phyloP scores from a whole-genome alignment of 2,113 vertebrate species.

The Nipponia nippon region DNA sequence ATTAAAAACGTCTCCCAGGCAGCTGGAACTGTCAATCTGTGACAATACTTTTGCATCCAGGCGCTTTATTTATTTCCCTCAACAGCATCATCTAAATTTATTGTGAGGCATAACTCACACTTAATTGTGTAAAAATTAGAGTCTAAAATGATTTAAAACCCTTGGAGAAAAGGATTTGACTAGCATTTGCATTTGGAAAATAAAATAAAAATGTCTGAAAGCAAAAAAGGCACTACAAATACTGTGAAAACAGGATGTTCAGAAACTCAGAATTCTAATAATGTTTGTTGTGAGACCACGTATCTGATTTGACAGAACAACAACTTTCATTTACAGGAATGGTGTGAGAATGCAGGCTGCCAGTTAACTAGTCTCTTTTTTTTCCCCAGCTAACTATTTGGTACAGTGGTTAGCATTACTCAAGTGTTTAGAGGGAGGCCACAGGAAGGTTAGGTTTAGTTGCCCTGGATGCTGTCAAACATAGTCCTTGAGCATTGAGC shows the following conservation, averaged over 20 bases:
- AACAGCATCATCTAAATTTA: neutral
- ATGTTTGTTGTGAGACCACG: neutral
- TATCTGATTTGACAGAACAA: neutral
- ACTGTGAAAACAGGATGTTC: neutral
- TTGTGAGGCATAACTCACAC: neutral
- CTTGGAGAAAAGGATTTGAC: neutral
- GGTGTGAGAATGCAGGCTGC: neutral
- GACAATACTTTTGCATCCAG: neutral
- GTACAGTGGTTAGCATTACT: neutral
- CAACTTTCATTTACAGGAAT: neutral
- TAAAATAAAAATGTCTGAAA: neutral
- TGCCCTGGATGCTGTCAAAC: neutral
- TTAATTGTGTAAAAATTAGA: neutral
- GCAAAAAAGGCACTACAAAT: neutral
- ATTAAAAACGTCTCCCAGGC: neutral
- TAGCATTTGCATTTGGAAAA: neutral
- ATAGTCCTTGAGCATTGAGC: neutral
- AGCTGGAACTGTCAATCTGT: neutral
- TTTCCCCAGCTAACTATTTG: neutral
- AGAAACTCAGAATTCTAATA: neutral
- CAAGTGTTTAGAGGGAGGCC: neutral
- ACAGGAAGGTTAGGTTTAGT: neutral
- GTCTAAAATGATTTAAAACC: neutral
- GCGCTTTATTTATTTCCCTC: neutral
- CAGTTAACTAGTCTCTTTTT: neutral